These are phyloP conservation scores for Alligator sinensis DNA, from an alignment of 2,113 vertebrate species.

Conservation along the genomic window DNA sequence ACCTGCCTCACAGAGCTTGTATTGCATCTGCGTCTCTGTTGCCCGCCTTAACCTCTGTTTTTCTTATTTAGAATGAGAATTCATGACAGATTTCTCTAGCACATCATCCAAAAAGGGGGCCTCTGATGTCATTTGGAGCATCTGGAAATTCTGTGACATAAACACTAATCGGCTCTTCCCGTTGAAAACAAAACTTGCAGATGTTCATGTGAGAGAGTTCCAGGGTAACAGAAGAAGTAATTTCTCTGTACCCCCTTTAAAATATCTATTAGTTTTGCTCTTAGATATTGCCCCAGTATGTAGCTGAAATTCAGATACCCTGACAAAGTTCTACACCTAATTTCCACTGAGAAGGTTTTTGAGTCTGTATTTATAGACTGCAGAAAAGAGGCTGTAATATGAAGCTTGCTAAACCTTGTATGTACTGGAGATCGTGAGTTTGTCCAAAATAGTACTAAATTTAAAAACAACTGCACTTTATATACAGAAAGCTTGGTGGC, in stretches of 20 bases:
- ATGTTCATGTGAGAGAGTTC: too few species aligned
- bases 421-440: background rate
- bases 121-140: too few species aligned
- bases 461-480: background rate
- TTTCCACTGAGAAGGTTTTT: background rate
- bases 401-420: background rate
- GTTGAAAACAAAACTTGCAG: too few species aligned
- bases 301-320: fast-evolving
- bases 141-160: too few species aligned
- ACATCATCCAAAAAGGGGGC: too few species aligned
- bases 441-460: background rate
- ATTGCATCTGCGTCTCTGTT: too few species aligned
- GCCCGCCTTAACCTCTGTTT: too few species aligned
- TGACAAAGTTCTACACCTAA: background rate
- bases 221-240: too few species aligned
- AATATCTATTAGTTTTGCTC: fast-evolving
- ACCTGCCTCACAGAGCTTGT: too few species aligned
- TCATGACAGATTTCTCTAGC: too few species aligned
- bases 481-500: background rate
- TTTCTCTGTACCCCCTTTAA: background rate
- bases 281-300: fast-evolving
- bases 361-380: background rate
- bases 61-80: too few species aligned
- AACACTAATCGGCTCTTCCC: too few species aligned
- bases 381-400: background rate